phyloP scores from a whole-genome alignment of 2,888 invertebrate genomes.

The Hedychridium roseum region DNA sequence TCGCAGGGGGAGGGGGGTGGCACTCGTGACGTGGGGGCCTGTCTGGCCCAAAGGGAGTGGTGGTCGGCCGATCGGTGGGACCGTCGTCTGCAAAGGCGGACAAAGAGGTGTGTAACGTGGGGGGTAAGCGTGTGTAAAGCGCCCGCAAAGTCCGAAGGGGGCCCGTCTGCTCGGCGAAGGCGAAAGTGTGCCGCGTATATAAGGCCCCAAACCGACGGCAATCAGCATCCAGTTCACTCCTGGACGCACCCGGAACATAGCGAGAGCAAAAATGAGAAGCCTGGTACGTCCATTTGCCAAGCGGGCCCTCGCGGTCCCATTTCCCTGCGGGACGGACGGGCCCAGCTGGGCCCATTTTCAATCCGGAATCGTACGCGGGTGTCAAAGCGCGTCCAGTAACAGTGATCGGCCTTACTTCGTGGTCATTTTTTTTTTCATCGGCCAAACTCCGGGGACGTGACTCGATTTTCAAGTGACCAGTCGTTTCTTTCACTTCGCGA shows the following conservation, averaged over 20 bases:
- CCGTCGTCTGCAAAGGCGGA: conserved; percentile 51
- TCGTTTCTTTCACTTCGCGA: too few species aligned
- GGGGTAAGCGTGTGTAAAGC: conserved; percentile 47
- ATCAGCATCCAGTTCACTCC: conserved; percentile 69
- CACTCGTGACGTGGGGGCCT: conserved; percentile 13
- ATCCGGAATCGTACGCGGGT: too few species aligned
- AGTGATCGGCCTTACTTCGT: neutral
- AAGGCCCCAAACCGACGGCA: conserved; percentile 66
- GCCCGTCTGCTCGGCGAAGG: conserved; percentile 53
- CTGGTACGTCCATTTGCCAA: conserved; percentile 58
- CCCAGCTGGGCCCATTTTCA: too few species aligned
- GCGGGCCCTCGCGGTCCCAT: conserved; percentile 14
- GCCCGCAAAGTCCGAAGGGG: neutral
- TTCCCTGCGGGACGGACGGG: too few species aligned
- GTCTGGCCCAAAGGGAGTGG: conserved; percentile 54
- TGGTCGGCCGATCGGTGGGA: conserved; percentile 43
- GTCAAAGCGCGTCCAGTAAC: too few species aligned
- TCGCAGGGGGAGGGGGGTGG: neutral
- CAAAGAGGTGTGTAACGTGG: conserved; percentile 61
- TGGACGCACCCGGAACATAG: conserved; percentile 66
- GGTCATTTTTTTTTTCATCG: too few species aligned
- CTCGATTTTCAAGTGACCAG: too few species aligned
- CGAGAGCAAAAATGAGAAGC: conserved; percentile 60
- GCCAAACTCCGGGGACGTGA: too few species aligned
- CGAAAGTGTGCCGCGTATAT: conserved; percentile 70